phyloP scores from a whole-genome alignment of 2,113 vertebrate genomes.

The Microcebus lehilahytsara region DNA sequence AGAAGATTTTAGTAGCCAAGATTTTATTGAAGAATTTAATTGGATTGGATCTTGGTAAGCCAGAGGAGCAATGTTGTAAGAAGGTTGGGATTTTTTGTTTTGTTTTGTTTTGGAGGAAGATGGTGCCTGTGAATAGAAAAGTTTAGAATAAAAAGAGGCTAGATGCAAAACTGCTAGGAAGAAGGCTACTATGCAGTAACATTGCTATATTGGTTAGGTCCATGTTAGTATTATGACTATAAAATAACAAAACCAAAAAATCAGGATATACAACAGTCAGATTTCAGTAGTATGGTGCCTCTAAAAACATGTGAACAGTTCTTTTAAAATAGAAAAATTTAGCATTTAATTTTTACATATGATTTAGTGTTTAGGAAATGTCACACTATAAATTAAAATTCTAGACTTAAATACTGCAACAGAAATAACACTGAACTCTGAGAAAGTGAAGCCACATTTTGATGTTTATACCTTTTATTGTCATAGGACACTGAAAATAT shows the following conservation, averaged over 20 bases:
- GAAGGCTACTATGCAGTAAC: background rate
- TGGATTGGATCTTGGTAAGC: background rate
- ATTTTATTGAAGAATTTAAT: background rate
- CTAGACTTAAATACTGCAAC: background rate
- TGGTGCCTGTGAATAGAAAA: background rate
- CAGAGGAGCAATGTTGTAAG: background rate
- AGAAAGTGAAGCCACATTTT: constrained; percentile 6
- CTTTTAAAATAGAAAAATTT: constrained; percentile 1
- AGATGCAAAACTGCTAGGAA: background rate
- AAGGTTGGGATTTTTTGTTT: background rate
- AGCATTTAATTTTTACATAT: background rate
- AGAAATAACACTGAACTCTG: background rate
- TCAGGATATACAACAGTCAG: background rate
- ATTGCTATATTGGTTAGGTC: background rate
- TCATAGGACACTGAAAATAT: constrained; percentile 19
- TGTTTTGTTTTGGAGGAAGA: background rate
- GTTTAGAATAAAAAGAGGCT: constrained; percentile 10
- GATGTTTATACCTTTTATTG: constrained; percentile 41
- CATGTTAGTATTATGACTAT: background rate
- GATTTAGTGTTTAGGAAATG: constrained; percentile 3
- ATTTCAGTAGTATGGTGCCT: background rate
- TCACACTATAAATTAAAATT: constrained; percentile 16
- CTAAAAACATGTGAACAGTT: background rate
- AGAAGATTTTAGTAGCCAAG: background rate
- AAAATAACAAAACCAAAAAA: background rate